Conservation (phyloP, 2,797 vertebrate genomes). For the Hephaestus fuliginosus region DNA sequence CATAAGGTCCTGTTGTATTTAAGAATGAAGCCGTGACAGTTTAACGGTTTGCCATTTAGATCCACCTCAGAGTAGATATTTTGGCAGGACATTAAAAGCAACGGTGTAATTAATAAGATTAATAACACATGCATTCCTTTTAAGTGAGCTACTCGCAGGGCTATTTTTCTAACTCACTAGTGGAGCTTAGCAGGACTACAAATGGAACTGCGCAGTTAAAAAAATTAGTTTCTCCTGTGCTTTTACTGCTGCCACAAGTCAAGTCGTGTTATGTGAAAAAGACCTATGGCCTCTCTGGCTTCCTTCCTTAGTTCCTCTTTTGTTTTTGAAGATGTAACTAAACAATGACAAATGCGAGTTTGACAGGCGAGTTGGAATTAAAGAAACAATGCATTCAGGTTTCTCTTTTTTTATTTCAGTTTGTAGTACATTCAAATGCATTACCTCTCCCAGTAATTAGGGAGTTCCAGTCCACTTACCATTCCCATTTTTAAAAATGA, state of each 20-base stretch:
- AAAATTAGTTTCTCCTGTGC: background rate
- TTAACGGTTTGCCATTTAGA: background rate
- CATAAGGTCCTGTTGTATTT: background rate
- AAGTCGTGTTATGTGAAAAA: background rate
- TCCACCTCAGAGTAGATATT: background rate
- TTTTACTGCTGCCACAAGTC: background rate
- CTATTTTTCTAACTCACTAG: background rate
- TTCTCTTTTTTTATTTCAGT: slow-evolving; percentile 74
- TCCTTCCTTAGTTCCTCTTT: background rate
- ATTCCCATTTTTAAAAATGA: slow-evolving; percentile 70
- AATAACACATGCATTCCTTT: background rate
- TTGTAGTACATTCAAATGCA: slow-evolving; percentile 79
- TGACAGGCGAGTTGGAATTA: background rate
- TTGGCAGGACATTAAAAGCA: background rate
- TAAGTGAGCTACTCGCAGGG: background rate
- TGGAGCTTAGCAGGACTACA: background rate
- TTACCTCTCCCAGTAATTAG: slow-evolving; percentile 56
- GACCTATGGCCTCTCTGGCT: background rate
- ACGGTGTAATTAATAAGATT: background rate
- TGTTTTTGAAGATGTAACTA: background rate
- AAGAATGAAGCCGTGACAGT: background rate
- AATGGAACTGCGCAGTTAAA: background rate
- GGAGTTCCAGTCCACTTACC: slow-evolving; percentile 59
- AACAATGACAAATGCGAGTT: background rate
- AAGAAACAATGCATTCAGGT: slow-evolving; percentile 2